Base-by-base conservation (phyloP, 2,888 invertebrate species). In the Apodemia zela region DNA sequence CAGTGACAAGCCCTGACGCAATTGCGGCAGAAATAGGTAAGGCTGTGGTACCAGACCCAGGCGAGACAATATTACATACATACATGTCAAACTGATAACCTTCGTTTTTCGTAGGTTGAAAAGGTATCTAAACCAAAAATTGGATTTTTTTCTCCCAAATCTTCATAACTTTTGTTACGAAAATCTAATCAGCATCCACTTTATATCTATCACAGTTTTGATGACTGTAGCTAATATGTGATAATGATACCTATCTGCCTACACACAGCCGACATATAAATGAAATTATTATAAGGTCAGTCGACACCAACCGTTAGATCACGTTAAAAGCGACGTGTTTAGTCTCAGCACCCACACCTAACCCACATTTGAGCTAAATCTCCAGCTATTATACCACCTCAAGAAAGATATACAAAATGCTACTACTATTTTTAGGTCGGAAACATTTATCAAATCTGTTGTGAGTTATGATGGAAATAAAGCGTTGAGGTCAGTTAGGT, bases 331-430 rank as follows among this genome's bases (percentile, higher is more conserved):
- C 51, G 21, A 51, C 51, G 51, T 51, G 51, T 51, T 51, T 51
- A 51, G 51, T 51, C 51, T 51, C 51, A 21, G 51, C 51, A 21
- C 51, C 51, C 51, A 51, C 51, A 51, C 51, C 51, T 51, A 51
- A 51, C 51, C 51, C 51, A 51, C 51, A 21, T 51, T 51, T 51
- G 51, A 51, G 21, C 51, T 51, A 51, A 51, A 51, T 51, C 10
- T 18, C 51, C 51, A 51, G 18, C 51, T 21, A 51, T 51, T 51
- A 51, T 51, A 51, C 51, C 18, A 51, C 18, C 51, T 18, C 51
- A 21, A 51, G 51, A 51, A 18, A 51, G 13, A 38, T 51, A 51
- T 11, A 51, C 51, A 51, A 38, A 21, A 51, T 51, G 18, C 21
- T 51, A 11, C 18, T 51, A 51, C 51, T 51, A 51, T 51, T 51